Evolutionary conservation across 2,888 invertebrate species (phyloP).

Genomic region (Cheilosia soror): DNA sequence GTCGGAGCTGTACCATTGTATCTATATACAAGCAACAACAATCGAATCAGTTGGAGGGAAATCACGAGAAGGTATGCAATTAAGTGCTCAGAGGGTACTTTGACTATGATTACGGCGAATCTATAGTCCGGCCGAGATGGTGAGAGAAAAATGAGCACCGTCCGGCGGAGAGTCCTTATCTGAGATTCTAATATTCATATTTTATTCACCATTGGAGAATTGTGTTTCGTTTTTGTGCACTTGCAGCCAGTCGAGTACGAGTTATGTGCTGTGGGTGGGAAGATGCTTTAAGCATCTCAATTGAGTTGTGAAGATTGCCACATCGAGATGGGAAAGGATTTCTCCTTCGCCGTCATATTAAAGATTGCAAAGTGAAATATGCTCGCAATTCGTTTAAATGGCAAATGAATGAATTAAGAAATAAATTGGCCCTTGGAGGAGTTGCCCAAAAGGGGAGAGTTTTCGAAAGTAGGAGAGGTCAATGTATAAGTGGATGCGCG

Average conservation of each 20-base stretch:
- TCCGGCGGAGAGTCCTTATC: slow-evolving; percentile 60
- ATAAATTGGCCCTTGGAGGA: slow-evolving; percentile 45
- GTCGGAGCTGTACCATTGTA: not conserved
- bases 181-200: slow-evolving; percentile 70
- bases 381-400: slow-evolving; percentile 40
- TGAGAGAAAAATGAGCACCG: slow-evolving; percentile 59
- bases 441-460: slow-evolving; percentile 18
- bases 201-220: slow-evolving; percentile 54
- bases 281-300: slow-evolving; percentile 57
- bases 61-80: slow-evolving; percentile 72
- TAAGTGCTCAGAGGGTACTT: slow-evolving; percentile 74
- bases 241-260: slow-evolving; percentile 28
- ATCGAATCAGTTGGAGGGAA: slow-evolving; percentile 54
- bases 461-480: slow-evolving; percentile 5
- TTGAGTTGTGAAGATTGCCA: slow-evolving; percentile 70
- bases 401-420: slow-evolving; percentile 51
- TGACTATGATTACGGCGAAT: slow-evolving; percentile 64
- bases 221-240: slow-evolving; percentile 51
- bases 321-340: slow-evolving; percentile 20
- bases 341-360: no score
- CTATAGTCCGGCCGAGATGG: slow-evolving; percentile 54
- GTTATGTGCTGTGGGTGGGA: slow-evolving; percentile 58
- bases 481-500: not conserved
- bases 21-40: slow-evolving; percentile 35
- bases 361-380: slow-evolving; percentile 32